Base-by-base conservation (phyloP, 2,797 vertebrate genomes). In the Aeoliscus strigatus region DNA sequence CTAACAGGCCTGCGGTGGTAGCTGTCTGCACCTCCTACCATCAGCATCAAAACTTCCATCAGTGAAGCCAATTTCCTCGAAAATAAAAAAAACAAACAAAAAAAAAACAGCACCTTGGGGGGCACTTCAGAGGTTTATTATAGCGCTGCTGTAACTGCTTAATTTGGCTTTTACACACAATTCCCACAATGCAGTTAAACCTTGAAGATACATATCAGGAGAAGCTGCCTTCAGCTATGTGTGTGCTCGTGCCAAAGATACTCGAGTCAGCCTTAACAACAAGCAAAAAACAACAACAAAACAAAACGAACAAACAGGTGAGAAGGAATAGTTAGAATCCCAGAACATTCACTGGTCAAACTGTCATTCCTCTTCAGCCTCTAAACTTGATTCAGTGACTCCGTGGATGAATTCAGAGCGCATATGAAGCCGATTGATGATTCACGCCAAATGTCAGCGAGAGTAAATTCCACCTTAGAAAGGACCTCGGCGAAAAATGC, bases 1-100 rank as follows among this genome's bases (percentile, higher is more conserved):
- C 33, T 38, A 34, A 24, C 25, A 27, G 35, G 12, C 23, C 11
- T 45, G 9, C 8, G 6, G 13, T 4, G 8, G n/a, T 23, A 14
- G 21, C 39, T 41, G 6, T 29, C 34, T 21, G 8, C 34, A 27
- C 6, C 7, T 43, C 27, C 14, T 50, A 60, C 51, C 42, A 30
- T 51, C 34, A 62, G 65, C 48, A 51, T 55, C 45, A 61, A 53
- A 51, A 75, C 61, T 61, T 71, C 46, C 64, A 77, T 76, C 62
- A 67, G 51, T 11, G 3, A 50, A 52, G 36, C 54, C 56, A 65
- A 67, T 79, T 77, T 70, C 37, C 50, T 41, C 12, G 30, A 48
- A 66, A 69, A 71, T 57, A 48, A 54, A 36, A 49, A 61, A 48
- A 48, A 48, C 63, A 69, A 71, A 54, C 45, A 54, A 36, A 49